These are phyloP conservation scores for Unio delphinus DNA, from an alignment of 2,888 invertebrate genomes.

Conservation along the genomic window DNA sequence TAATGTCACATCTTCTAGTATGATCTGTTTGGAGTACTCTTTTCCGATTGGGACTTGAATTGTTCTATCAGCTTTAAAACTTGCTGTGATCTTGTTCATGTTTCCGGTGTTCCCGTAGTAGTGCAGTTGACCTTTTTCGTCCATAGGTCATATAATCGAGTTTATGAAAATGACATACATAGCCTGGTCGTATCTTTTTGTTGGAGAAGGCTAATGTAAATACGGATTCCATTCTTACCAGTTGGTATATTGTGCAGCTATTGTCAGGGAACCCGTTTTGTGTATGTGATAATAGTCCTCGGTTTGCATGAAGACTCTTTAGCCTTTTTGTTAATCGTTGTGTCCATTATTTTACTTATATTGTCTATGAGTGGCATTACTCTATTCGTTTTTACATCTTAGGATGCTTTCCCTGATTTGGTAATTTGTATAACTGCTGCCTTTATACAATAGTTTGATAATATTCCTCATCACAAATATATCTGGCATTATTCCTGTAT, in stretches of 20 bases:
- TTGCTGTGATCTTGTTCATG: background rate
- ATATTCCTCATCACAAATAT: too few species aligned
- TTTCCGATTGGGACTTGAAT: conserved; percentile 2
- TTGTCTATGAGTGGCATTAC: too few species aligned
- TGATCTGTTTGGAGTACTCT: background rate
- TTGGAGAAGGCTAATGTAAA: background rate
- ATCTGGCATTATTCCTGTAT: too few species aligned
- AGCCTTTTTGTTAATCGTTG: too few species aligned
- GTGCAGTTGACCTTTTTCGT: conserved; percentile 1
- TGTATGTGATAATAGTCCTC: too few species aligned
- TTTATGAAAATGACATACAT: conserved; percentile 2
- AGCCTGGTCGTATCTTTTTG: background rate
- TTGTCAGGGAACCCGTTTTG: background rate
- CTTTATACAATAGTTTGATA: too few species aligned
- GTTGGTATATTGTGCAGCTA: background rate
- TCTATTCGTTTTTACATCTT: too few species aligned
- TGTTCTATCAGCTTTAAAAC: conserved; percentile 3
- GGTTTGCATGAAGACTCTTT: too few species aligned
- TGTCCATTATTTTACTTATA: too few species aligned
- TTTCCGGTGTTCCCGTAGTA: background rate
- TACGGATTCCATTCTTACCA: background rate
- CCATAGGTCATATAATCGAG: conserved; percentile 2
- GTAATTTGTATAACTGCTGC: too few species aligned
- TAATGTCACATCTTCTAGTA: conserved; percentile 2
- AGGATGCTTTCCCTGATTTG: too few species aligned